Base-by-base conservation (phyloP, 2,113 vertebrate genomes). In the Anseranas semipalmata region DNA sequence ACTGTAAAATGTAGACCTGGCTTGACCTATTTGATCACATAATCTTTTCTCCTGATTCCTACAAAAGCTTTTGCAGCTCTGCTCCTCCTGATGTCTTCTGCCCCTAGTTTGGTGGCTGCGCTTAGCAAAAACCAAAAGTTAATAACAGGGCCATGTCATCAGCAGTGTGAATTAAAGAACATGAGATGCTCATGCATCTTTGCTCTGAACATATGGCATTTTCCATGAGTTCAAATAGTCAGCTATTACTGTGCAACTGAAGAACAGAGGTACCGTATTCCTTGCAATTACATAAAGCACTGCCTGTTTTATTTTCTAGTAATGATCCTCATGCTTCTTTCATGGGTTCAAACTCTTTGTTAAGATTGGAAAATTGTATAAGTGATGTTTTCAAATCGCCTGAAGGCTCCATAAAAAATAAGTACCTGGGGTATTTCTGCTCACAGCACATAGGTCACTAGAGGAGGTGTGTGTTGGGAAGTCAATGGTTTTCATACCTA, bases 381-480 rank as follows among this genome's bases (percentile, higher is more conserved):
- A 83, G 48, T 82, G 90, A 62, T 76, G 25, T 90, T 93, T 95
- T 78, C 71, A 68, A 35, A 59, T 95, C 93, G 60, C 72, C 81
- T 48, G 50, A 88, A 72, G 59, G 67, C 77, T 89, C 72, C 72
- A 68, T 62, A 71, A 95, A 65, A 58, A 28, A 1, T 32, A 15
- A 71, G 83, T 59, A 86, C 32, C 86, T 80, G 55, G 62, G 70
- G 77, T 72, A 15, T 59, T 82, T 93, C 60, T 91, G 71, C 68
- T 90, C 62, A 53, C 60, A 90, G 82, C 62, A 14, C 2, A 5
- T 10, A 85, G 66, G 86, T 87, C 33, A 28, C 81, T 39, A 35
- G 81, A 79, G 80, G 73, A 87, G 52, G 50, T 27, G 4, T 32
- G n/a, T 77, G 58, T 2, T 43, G 59, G 50, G 55, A 9, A 71